A percentile compares a stretch with the other conserved stretches of the same genome.
Conservation (phyloP, 2,797 vertebrate species). For the Anguilla marmorata region DNA sequence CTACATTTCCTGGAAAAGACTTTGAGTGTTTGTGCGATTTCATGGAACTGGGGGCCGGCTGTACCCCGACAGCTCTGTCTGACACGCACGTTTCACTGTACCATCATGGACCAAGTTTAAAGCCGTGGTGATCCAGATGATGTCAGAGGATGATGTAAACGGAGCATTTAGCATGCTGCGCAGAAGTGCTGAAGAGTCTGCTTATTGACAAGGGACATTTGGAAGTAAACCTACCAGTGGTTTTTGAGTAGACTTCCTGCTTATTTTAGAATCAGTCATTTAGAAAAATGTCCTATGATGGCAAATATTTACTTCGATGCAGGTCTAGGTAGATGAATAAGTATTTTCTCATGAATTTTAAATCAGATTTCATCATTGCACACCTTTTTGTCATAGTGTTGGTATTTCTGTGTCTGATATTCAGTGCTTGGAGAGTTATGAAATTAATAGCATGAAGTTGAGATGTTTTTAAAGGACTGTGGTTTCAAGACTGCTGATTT, state of each 20-base stretch:
- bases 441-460: neutral
- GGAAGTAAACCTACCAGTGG: neutral
- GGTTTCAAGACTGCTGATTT: neutral
- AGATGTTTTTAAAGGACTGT: neutral
- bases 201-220: neutral
- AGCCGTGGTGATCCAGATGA: neutral
- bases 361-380: neutral
- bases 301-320: neutral
- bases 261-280: neutral
- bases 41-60: neutral
- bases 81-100: neutral
- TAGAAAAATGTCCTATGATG: neutral
- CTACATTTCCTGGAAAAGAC: neutral
- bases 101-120: neutral
- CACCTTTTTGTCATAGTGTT: neutral
- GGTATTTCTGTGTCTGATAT: neutral
- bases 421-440: neutral
- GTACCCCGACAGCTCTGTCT: neutral
- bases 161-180: neutral
- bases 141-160: neutral
- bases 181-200: neutral
- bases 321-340: neutral
- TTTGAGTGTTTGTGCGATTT: constrained; percentile 17
- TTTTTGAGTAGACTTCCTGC: neutral
- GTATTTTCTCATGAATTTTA: neutral